Evolutionary conservation across 2,113 vertebrate species (phyloP).

Genomic region (Pelecanoides urinatrix): DNA sequence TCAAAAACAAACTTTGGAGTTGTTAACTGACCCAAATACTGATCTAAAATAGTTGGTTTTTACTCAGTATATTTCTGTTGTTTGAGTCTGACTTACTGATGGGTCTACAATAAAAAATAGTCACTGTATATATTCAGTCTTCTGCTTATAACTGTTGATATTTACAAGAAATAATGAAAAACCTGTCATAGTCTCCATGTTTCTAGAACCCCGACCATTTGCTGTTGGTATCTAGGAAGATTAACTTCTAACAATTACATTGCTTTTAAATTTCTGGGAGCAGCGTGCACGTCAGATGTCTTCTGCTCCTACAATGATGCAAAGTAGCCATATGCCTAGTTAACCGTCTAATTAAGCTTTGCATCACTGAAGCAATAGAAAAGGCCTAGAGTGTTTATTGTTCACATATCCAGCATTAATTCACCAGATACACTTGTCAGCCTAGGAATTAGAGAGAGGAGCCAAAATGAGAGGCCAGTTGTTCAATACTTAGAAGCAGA

Average conservation of each 20-base stretch:
- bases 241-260: neutral
- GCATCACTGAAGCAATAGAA: constrained; percentile 33
- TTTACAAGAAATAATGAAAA: neutral
- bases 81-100: neutral
- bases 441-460: neutral
- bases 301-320: constrained; percentile 19
- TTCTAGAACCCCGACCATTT: neutral
- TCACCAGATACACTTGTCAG: constrained; percentile 20
- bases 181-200: neutral
- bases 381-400: constrained; percentile 1
- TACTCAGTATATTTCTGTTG: neutral
- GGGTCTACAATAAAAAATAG: neutral
- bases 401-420: constrained; percentile 39
- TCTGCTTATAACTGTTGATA: neutral
- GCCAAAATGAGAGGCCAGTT: neutral
- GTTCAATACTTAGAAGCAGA: neutral
- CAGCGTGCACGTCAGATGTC: neutral
- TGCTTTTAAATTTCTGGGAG: neutral
- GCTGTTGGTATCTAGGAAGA: neutral
- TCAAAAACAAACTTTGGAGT: neutral
- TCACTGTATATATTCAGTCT: neutral
- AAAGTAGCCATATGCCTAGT: constrained; percentile 44
- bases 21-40: neutral
- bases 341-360: constrained; percentile 32
- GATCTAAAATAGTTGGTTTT: neutral